phyloP scores from a whole-genome alignment of 2,888 invertebrate genomes.

The Spialia ferax region DNA sequence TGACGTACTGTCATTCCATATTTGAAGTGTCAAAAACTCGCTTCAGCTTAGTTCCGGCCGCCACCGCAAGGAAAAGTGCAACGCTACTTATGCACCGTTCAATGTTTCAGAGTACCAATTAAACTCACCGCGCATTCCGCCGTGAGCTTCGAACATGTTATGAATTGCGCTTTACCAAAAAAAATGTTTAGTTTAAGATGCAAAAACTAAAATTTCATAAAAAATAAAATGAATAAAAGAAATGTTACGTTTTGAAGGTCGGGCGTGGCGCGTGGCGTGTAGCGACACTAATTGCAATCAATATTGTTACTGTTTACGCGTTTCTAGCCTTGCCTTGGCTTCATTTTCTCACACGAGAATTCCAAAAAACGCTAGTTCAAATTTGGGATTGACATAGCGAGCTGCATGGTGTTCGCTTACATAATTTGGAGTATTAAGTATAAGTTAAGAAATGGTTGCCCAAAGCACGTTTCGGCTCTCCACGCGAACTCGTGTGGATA shows the following conservation, averaged over 20 bases:
- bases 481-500: not conserved
- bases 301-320: constrained; percentile 44
- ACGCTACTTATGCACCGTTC: no score
- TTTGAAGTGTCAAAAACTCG: no score
- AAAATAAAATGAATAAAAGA: constrained; percentile 8
- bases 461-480: not conserved
- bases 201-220: not conserved
- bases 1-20: no score
- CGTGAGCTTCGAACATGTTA: no score
- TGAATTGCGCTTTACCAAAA: no score
- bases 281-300: constrained; percentile 47
- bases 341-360: constrained; percentile 45
- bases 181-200: no score
- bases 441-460: not conserved
- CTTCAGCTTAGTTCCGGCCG: no score
- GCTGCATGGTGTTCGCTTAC: not conserved
- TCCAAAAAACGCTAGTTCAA: constrained; percentile 43
- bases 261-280: constrained; percentile 17
- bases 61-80: no score
- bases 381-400: constrained; percentile 41
- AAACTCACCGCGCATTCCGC: no score
- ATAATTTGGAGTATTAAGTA: constrained; percentile 16
- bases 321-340: constrained; percentile 51
- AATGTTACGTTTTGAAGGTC: constrained; percentile 16
- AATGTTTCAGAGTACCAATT: no score